Evolutionary conservation across 2,113 vertebrate species (phyloP).

Genomic region (Puffinus mauretanicus): DNA sequence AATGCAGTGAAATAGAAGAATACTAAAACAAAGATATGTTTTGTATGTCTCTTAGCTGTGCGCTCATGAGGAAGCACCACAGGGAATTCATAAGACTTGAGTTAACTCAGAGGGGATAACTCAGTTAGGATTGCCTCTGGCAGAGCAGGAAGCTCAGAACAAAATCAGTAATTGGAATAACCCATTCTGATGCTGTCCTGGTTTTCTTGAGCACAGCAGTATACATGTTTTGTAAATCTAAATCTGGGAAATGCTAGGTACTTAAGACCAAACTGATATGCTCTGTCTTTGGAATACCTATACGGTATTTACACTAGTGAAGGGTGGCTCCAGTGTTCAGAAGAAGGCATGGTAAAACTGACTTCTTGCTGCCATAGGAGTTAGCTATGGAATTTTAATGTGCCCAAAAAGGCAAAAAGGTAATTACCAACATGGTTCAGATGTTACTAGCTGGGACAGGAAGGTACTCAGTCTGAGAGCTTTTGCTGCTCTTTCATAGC

Average conservation of each 20-base stretch:
- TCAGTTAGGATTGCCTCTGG: constrained; percentile 12
- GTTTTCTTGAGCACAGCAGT: background rate
- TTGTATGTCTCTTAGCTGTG: background rate
- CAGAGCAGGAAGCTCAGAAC: constrained; percentile 5
- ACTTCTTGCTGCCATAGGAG: background rate
- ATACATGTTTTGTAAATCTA: background rate
- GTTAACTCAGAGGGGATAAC: constrained; percentile 25
- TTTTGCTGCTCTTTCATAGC: background rate
- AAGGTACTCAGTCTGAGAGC: background rate
- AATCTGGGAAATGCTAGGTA: background rate
- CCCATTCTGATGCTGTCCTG: background rate
- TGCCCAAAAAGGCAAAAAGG: background rate
- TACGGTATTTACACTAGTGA: background rate
- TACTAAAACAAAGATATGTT: background rate
- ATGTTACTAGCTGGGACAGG: background rate
- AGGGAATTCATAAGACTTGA: background rate
- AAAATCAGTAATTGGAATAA: constrained; percentile 37
- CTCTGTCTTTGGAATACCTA: background rate
- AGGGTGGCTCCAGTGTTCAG: background rate
- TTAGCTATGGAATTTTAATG: background rate
- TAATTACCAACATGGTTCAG: background rate
- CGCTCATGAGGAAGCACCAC: background rate
- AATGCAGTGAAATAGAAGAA: constrained; percentile 21
- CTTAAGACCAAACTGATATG: background rate
- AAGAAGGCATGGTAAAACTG: background rate